Percentiles rank a stretch among this genome's conserved stretches.
phyloP scores from a whole-genome alignment of 1,140 invertebrate species.

The Drosophila pectinifera region DNA sequence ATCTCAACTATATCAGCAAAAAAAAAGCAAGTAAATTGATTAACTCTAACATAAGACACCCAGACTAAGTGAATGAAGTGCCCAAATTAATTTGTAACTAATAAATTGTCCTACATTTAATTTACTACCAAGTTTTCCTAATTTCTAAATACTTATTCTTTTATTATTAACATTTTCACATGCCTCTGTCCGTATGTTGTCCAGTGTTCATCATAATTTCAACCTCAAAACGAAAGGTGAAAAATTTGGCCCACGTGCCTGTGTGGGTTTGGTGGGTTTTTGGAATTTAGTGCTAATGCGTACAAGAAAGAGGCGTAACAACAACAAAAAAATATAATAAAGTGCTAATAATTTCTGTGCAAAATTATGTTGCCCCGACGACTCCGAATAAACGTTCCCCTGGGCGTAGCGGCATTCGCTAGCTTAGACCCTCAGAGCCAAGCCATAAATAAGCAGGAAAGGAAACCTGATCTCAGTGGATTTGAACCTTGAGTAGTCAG shows the following conservation, averaged over 20 bases:
- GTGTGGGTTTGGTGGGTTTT: slow-evolving; percentile 24
- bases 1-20: too few species aligned
- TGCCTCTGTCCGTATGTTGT: neutral
- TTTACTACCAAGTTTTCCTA: neutral
- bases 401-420: slow-evolving; percentile 20
- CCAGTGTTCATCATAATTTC: slow-evolving; percentile 21
- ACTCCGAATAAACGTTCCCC: slow-evolving; percentile 42
- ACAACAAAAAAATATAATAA: slow-evolving; percentile 68
- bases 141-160: too few species aligned
- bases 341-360: slow-evolving; percentile 76
- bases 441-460: slow-evolving; percentile 17
- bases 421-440: slow-evolving; percentile 17
- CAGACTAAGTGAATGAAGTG: too few species aligned
- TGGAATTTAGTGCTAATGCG: slow-evolving; percentile 67
- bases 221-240: slow-evolving; percentile 14
- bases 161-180: neutral
- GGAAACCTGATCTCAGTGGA: slow-evolving; percentile 8
- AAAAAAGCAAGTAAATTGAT: too few species aligned
- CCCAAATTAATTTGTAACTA: too few species aligned
- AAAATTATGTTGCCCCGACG: slow-evolving; percentile 61
- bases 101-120: neutral
- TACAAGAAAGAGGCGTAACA: slow-evolving; percentile 78
- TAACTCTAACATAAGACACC: too few species aligned
- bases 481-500: neutral
- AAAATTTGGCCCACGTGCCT: slow-evolving; percentile 9